A percentile compares a stretch with the other conserved stretches of the same genome.
Conservation (phyloP, 30 jellyfish, hydroid and myxozoan genomes). For the Nemopilema nomurai region DNA sequence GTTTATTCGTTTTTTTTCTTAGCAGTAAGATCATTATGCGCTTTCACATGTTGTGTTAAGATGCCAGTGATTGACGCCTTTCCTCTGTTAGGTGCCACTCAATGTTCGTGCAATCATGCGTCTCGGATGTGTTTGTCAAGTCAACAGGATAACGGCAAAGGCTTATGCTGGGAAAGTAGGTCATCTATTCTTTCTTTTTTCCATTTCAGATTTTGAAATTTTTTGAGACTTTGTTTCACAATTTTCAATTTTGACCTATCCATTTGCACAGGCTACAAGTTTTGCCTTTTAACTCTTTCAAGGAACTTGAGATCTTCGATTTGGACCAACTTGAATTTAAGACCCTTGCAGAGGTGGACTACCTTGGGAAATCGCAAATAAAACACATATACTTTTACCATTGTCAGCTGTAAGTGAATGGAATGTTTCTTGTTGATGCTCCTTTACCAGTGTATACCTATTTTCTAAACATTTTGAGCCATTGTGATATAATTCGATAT, state of each 20-base stretch:
- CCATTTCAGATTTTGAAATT: background rate
- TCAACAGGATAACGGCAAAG: slow-evolving; percentile 79
- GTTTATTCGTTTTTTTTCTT: background rate
- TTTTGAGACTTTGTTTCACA: too few species aligned
- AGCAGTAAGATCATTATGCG: background rate
- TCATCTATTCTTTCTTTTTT: background rate
- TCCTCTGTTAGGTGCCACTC: slow-evolving; percentile 66
- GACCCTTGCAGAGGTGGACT: slow-evolving; percentile 77
- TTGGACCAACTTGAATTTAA: slow-evolving; percentile 89
- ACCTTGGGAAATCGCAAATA: slow-evolving; percentile 55
- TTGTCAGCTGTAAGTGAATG: slow-evolving; percentile 83
- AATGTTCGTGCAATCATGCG: slow-evolving; percentile 75
- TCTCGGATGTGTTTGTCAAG: slow-evolving; percentile 91
- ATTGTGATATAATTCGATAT: too few species aligned
- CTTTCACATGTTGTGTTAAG: background rate
- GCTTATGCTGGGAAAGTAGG: slow-evolving; percentile 88
- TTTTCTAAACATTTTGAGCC: too few species aligned
- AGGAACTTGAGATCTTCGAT: slow-evolving; percentile 87
- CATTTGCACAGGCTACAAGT: background rate
- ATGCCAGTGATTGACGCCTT: background rate
- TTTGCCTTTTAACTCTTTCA: background rate
- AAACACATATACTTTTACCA: slow-evolving; percentile 76
- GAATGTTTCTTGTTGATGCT: too few species aligned
- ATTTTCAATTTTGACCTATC: too few species aligned
- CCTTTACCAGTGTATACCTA: too few species aligned